A percentile compares a stretch with the other conserved stretches of the same genome.
These are phyloP conservation scores for Periparus ater DNA, from an alignment of 2,797 vertebrate genomes.

Conservation along the genomic window DNA sequence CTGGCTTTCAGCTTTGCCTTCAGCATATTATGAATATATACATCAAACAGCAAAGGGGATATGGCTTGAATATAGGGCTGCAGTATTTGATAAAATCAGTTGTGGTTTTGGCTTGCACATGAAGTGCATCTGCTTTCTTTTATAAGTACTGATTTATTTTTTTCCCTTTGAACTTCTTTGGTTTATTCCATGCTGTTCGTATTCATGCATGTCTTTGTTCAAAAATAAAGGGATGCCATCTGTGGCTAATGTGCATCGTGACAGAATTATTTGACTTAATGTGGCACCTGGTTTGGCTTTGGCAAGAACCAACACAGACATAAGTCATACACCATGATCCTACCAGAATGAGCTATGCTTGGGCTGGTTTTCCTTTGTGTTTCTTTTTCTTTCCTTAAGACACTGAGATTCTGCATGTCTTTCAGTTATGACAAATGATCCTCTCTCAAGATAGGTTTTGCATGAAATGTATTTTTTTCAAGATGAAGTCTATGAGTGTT, in stretches of 20 bases:
- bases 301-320: neutral
- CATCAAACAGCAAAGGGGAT: neutral
- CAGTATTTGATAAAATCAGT: constrained; percentile 26
- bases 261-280: constrained; percentile 33
- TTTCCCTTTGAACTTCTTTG: constrained; percentile 30
- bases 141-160: constrained; percentile 20
- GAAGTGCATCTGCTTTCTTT: constrained; percentile 55
- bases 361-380: neutral
- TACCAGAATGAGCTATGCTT: constrained; percentile 9
- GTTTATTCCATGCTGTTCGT: neutral
- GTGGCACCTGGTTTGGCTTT: constrained; percentile 57
- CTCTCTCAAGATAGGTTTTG: neutral
- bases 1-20: neutral
- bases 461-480: neutral
- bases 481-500: neutral
- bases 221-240: constrained; percentile 36
- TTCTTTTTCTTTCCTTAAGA: constrained; percentile 3
- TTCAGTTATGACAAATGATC: neutral
- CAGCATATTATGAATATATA: neutral
- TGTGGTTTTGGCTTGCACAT: constrained; percentile 29
- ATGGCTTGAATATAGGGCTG: neutral
- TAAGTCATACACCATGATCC: neutral
- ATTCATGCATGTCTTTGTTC: neutral
- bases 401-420: neutral
- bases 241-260: constrained; percentile 4